Evolutionary conservation across 2,113 vertebrate genomes (phyloP).

Genomic region (Lepisosteus oculatus): DNA sequence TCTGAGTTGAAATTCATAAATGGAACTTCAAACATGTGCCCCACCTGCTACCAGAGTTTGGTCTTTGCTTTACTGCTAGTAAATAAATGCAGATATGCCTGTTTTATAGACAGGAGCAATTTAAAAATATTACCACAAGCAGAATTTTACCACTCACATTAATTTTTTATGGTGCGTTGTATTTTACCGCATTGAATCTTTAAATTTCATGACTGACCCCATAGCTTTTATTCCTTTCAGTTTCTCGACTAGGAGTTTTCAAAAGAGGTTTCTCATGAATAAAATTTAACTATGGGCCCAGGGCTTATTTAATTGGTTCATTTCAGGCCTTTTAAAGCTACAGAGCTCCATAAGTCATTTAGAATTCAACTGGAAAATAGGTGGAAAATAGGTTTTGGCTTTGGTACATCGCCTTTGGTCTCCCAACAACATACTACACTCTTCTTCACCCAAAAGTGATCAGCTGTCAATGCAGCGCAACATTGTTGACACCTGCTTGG

Average conservation of each 20-base stretch:
- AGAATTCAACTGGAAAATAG: too few species aligned
- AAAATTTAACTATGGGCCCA: slow-evolving; percentile 14
- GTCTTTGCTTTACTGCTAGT: slow-evolving; percentile 51
- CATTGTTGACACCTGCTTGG: too few species aligned
- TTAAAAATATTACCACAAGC: slow-evolving; percentile 70
- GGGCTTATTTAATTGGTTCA: background rate
- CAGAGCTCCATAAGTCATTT: slow-evolving; percentile 3
- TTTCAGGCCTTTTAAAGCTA: slow-evolving; percentile 17
- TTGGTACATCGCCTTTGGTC: too few species aligned
- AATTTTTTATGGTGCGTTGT: slow-evolving; percentile 73
- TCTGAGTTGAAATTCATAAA: slow-evolving; percentile 72
- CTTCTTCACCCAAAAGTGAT: too few species aligned
- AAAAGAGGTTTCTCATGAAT: slow-evolving; percentile 20
- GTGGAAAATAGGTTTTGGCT: too few species aligned
- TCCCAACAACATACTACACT: too few species aligned
- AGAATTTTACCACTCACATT: slow-evolving; percentile 70
- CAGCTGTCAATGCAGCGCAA: too few species aligned
- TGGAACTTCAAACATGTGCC: slow-evolving; percentile 67
- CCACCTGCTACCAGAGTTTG: slow-evolving; percentile 37
- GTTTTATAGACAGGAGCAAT: slow-evolving; percentile 73
- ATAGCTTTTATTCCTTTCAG: slow-evolving; percentile 48
- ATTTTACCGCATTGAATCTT: slow-evolving; percentile 68
- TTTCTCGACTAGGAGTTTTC: slow-evolving; percentile 22
- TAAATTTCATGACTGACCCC: slow-evolving; percentile 61
- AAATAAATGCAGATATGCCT: slow-evolving; percentile 72